Conservation (phyloP, 2,888 invertebrate species). For the Teleiodes luculella region DNA sequence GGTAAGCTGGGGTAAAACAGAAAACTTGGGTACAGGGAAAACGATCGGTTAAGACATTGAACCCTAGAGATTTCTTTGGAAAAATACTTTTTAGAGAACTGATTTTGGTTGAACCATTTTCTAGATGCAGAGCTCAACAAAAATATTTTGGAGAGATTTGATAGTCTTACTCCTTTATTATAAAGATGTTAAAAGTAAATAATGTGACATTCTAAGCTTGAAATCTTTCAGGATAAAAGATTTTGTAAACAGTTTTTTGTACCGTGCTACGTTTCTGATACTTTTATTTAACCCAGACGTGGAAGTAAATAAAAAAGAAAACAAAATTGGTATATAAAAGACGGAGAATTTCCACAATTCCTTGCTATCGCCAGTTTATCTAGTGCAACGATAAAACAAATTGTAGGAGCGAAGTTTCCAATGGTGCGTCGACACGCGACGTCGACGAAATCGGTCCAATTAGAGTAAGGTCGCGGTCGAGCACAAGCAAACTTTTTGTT, state of each 20-base stretch:
- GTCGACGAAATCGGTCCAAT: not conserved
- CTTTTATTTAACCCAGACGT: not conserved
- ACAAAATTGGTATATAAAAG: not conserved
- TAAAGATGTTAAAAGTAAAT: no score
- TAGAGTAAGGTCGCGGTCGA: not conserved
- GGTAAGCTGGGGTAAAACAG: not conserved
- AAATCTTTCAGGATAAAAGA: no score
- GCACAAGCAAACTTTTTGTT: not conserved
- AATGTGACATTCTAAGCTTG: no score
- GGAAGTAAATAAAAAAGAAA: not conserved
- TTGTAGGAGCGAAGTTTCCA: conserved; percentile 39
- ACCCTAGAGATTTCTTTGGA: not conserved
- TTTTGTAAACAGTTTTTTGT: no score
- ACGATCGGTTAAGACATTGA: conserved; percentile 15
- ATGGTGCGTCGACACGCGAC: conserved; percentile 19
- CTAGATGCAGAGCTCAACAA: no score
- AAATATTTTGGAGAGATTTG: no score
- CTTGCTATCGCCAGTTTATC: conserved; percentile 34
- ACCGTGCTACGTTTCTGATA: no score
- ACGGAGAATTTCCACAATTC: conserved; percentile 3
- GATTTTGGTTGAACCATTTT: no score
- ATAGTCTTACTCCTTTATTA: no score
- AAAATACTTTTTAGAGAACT: not conserved
- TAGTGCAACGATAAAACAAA: conserved; percentile 61
- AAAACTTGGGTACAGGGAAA: not conserved